These are phyloP conservation scores for Reinhardtius hippoglossoides DNA, from an alignment of 2,113 vertebrate species.

Conservation along the genomic window DNA sequence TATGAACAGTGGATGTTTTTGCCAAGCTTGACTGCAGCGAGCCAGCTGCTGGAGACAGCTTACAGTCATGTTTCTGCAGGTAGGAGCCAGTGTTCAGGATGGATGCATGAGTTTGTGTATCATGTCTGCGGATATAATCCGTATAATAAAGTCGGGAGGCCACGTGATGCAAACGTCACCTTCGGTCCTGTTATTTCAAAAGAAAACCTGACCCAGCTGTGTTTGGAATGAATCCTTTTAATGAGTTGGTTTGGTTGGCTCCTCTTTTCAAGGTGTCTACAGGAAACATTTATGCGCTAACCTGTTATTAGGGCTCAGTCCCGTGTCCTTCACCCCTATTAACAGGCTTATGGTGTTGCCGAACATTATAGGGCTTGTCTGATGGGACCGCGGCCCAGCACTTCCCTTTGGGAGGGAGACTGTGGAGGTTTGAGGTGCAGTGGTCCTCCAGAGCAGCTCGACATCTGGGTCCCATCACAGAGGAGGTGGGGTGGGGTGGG, in stretches of 20 bases:
- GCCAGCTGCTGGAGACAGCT: constrained; percentile 49
- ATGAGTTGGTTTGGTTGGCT: constrained; percentile 38
- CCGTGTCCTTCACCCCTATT: constrained; percentile 48
- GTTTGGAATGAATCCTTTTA: constrained; percentile 47
- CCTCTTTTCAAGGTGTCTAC: constrained; percentile 43
- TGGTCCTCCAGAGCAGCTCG: constrained; percentile 46
- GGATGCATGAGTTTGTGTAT: background rate
- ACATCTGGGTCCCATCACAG: constrained; percentile 74
- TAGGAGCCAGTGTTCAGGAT: background rate
- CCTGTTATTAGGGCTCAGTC: constrained; percentile 60
- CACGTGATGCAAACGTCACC: background rate
- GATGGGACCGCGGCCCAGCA: constrained; percentile 40
- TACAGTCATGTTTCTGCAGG: background rate
- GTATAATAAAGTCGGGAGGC: background rate
- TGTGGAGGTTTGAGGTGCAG: constrained; percentile 21
- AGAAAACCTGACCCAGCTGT: constrained; percentile 36
- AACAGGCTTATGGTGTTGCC: constrained; percentile 34
- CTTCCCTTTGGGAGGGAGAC: constrained; percentile 16
- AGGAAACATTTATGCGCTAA: constrained; percentile 62
- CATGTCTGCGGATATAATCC: background rate
- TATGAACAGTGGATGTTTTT: constrained; percentile 29
- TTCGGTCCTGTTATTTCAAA: background rate
- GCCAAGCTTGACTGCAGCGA: constrained; percentile 29
- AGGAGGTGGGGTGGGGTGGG: constrained; percentile 28
- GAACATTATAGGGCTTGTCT: constrained; percentile 47